phyloP scores from a whole-genome alignment of 2,113 vertebrate species.

The Actenoides lindsayi region DNA sequence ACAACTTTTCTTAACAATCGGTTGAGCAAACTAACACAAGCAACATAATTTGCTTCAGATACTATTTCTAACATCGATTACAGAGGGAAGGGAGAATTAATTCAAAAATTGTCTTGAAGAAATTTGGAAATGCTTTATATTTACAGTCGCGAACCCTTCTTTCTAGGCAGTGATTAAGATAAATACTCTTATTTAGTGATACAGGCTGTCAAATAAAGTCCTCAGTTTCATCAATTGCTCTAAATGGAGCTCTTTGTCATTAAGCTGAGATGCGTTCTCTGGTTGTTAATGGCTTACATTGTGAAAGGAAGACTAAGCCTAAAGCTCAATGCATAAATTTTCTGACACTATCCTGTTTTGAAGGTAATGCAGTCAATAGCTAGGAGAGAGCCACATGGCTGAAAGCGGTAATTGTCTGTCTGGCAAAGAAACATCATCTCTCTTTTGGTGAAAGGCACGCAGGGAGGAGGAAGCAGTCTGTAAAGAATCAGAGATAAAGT shows the following conservation, averaged over 20 bases:
- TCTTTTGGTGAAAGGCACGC: neutral
- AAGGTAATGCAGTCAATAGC: neutral
- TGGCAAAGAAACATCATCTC: neutral
- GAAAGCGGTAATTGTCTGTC: neutral
- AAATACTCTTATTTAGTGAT: neutral
- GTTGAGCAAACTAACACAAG: neutral
- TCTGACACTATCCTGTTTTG: neutral
- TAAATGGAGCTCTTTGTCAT: neutral
- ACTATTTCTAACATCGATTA: neutral
- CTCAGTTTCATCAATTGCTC: neutral
- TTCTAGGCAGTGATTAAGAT: neutral
- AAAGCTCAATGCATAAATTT: conserved; percentile 20
- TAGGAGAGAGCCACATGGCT: neutral
- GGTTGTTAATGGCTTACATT: neutral
- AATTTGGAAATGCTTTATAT: neutral
- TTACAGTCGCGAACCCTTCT: neutral
- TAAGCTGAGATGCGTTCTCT: fast-evolving
- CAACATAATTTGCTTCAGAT: neutral
- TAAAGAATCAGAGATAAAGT: neutral
- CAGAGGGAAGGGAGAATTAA: neutral
- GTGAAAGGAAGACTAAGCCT: neutral
- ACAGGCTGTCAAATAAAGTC: neutral
- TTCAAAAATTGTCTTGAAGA: neutral
- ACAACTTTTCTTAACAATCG: neutral
- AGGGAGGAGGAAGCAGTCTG: neutral